A percentile compares a stretch with the other conserved stretches of the same genome.
These are phyloP conservation scores for Coracopsis vasa DNA, from an alignment of 2,113 vertebrate species.

Conservation along the genomic window DNA sequence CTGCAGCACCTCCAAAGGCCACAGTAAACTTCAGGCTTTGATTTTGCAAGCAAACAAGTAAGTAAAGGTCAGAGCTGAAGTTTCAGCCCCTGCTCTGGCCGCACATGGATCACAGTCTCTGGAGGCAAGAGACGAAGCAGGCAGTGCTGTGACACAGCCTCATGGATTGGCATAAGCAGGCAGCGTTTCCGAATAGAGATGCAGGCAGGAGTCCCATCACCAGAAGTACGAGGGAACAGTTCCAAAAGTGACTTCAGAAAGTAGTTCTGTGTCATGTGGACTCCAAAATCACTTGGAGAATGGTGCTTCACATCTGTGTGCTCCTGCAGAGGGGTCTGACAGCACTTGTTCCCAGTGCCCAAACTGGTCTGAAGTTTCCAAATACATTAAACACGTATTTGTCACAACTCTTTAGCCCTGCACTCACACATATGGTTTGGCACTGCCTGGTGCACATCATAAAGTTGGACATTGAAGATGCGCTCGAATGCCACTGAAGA, in stretches of 20 bases:
- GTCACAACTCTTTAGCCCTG: not conserved
- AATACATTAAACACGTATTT: not conserved
- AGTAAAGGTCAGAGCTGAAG: not conserved
- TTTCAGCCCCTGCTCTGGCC: not conserved
- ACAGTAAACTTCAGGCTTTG: not conserved
- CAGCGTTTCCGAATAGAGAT: not conserved
- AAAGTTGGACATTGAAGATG: not conserved
- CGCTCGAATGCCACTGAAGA: not conserved
- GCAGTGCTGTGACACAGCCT: not conserved
- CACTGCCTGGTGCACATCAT: not conserved
- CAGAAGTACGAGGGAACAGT: not conserved
- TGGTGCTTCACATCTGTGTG: not conserved
- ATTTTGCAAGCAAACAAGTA: not conserved
- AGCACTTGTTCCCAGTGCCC: not conserved
- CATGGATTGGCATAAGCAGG: not conserved
- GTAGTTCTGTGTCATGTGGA: not conserved
- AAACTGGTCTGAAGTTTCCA: not conserved
- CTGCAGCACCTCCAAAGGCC: not conserved
- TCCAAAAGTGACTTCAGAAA: slow-evolving; percentile 33
- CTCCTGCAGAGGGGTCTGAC: not conserved
- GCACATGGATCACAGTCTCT: not conserved
- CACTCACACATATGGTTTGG: not conserved
- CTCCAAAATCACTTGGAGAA: slow-evolving; percentile 25
- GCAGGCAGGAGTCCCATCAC: not conserved
- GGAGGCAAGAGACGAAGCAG: not conserved